Evolutionary conservation across 37 sponge, comb jelly and placozoan species (phyloP), one percentile per base, ranked within the genome.

Genomic region (Halichondria panicea): DNA sequence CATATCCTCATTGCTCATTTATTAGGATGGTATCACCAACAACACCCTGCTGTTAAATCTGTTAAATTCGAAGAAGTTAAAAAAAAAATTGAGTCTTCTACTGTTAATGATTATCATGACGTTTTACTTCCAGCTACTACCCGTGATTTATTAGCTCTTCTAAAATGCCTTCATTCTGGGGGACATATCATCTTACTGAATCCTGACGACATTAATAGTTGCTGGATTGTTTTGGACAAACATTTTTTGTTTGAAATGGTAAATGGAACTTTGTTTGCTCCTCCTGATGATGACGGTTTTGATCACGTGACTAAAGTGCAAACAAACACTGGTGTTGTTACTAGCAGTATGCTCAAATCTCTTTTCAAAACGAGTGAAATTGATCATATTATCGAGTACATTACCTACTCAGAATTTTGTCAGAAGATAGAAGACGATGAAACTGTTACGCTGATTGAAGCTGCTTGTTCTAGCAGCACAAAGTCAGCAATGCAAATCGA

Each of bases 251-350:
- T 74, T 37, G 13, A 12, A 2, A 57, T 4, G 13, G 55, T 74
- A 2, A 48, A 58, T 8, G 75, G 43, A 9, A 58, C 40, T 33
- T 15, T 74, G 12, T 74, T 74, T 74, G 75, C 75, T 59, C 75
- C 75, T 1, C n/a, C n/a, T n/a, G n/a, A n/a, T n/a, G n/a, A n/a
- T n/a, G 11, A 57, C 4, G 27, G 28, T 24, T 63, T 63, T 32
- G 62, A 74, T 11, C 39, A 55, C 2, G n/a, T n/a, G n/a, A 21
- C 59, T 9, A 19, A 22, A 4, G 2, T 63, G 19, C 34, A 63
- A 27, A 56, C 60, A 7, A 55, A 41, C 55, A 58, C 52, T 37
- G 75, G 75, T 33, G 36, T 74, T 25, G 75, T 74, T 11, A 22
- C 75, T 36, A 40, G 15, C 44, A 59, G 43, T 2, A 55, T 38